Percentiles rank a stretch among this genome's conserved stretches.
These are phyloP conservation scores for Aplochiton taeniatus DNA, from an alignment of 2,797 vertebrate genomes.

Conservation along the genomic window DNA sequence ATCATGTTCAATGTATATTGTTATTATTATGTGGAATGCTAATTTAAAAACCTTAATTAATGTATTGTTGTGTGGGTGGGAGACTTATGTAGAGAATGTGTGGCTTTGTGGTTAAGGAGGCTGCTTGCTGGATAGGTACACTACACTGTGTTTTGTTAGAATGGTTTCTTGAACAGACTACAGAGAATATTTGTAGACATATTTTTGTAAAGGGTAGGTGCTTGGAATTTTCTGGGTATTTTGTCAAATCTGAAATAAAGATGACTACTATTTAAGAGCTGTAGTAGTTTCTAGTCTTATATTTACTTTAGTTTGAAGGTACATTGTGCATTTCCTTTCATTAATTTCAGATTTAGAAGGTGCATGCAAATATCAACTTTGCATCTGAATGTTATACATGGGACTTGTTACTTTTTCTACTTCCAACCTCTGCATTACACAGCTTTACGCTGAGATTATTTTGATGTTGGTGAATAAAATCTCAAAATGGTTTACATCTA, in stretches of 20 bases:
- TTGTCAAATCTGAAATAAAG: slow-evolving; percentile 99
- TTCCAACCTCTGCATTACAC: no score
- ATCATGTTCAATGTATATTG: slow-evolving; percentile 85
- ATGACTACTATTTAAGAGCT: slow-evolving; percentile 85
- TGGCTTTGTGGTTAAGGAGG: slow-evolving; percentile 78
- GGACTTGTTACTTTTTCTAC: no score
- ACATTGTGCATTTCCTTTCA: no score
- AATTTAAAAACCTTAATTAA: slow-evolving; percentile 94
- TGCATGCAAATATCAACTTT: no score
- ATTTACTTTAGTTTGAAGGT: neutral
- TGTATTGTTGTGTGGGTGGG: slow-evolving; percentile 87
- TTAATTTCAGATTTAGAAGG: no score
- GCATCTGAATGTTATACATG: no score
- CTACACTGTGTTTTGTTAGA: slow-evolving; percentile 87
- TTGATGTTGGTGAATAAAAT: no score
- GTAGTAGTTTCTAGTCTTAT: slow-evolving; percentile 1
- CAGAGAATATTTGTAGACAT: slow-evolving; percentile 94
- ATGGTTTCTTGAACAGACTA: slow-evolving; percentile 77
- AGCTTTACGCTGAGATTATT: no score
- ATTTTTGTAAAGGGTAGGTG: slow-evolving; percentile 99
- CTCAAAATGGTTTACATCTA: no score
- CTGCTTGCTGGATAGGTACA: slow-evolving; percentile 72
- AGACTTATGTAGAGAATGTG: slow-evolving; percentile 72
- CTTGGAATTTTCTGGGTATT: slow-evolving; percentile 99
- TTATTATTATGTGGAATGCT: slow-evolving; percentile 83